Evolutionary conservation across 2,113 vertebrate species (phyloP), one percentile per base, ranked within the genome.

Genomic region (Diphyllodes magnificus): DNA sequence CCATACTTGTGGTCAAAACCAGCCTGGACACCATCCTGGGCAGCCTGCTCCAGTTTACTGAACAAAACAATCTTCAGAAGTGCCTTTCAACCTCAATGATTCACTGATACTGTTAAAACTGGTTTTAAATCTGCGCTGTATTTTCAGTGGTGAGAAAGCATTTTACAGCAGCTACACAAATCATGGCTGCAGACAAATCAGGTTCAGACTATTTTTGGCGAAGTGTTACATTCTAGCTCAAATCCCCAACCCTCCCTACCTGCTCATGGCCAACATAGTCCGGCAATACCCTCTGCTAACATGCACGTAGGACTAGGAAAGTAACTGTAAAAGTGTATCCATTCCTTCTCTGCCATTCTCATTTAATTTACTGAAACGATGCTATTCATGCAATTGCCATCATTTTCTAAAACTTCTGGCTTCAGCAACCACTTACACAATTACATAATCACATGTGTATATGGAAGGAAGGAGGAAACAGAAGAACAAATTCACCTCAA

Each of bases 301-400:
- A 16, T 0, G 11, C 2, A 2, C 39, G 6, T 0, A 35, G 31
- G 30, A 65, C 17, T 61, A 7, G 14, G 11, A 53, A 57, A 3
- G 2, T 13, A 82, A 54, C 35, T 1, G 10, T 25, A 39, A 47
- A 72, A 27, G n/a, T 6, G 6, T 9, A 51, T 42, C 11, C 56
- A n/a, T 16, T 47, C 31, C 15, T 60, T 10, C 70, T 76, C 33
- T 35, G 19, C 15, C 31, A 37, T 14, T 47, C 25, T 37, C 37
- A 57, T 23, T 54, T 27, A 66, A 63, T 86, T 59, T 59, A 82
- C 49, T 42, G 23, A 28, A 76, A 80, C 1, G 2, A 47, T 7
- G 27, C 49, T 47, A 47, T 51, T 76, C 25, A 30, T 8, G 7
- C 21, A 79, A 60, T 21, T 21, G 19, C 8, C 21, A 39, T 13